Evolutionary conservation across 2,888 invertebrate species (phyloP).

Genomic region (Aromia moschata): DNA sequence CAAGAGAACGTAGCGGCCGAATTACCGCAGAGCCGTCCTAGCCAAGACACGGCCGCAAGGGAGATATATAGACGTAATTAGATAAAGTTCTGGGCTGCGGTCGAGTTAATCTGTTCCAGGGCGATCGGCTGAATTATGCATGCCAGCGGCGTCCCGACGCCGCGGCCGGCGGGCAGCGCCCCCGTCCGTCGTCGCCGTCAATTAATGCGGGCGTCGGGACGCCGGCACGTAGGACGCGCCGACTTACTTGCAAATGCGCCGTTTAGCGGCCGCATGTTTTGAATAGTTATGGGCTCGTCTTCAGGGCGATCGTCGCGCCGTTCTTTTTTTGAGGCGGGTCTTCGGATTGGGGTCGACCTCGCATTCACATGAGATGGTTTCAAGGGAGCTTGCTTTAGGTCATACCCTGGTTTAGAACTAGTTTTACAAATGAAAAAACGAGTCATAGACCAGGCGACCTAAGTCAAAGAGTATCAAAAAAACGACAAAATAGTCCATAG

Average conservation of each 20-base stretch:
- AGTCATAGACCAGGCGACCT: too few relatives aligned
- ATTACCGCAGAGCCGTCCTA: conserved; percentile 46
- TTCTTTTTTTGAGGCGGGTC: not conserved
- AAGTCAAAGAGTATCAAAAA: too few relatives aligned
- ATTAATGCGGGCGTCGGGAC: conserved; percentile 37
- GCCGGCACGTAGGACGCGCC: conserved; percentile 27
- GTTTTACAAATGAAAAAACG: too few relatives aligned
- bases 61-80: conserved; percentile 62
- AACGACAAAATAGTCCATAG: too few relatives aligned
- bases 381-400: too few relatives aligned
- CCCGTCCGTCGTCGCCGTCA: conserved; percentile 32
- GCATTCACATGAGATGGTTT: too few relatives aligned
- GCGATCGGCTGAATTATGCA: conserved; percentile 52
- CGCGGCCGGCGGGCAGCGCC: conserved; percentile 41
- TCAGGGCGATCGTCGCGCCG: not conserved
- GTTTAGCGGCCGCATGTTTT: conserved; percentile 31
- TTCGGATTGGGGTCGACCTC: not conserved
- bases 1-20: conserved; percentile 45
- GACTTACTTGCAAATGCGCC: conserved; percentile 29
- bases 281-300: conserved; percentile 26
- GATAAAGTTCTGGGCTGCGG: conserved; percentile 61
- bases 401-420: too few relatives aligned
- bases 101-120: conserved; percentile 58
- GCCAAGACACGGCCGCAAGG: conserved; percentile 51
- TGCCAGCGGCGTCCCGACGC: conserved; percentile 47